Percentiles rank a stretch among this genome's conserved stretches.
These are phyloP conservation scores for Carassius gibelio DNA, from an alignment of 2,113 vertebrate species.

Conservation along the genomic window DNA sequence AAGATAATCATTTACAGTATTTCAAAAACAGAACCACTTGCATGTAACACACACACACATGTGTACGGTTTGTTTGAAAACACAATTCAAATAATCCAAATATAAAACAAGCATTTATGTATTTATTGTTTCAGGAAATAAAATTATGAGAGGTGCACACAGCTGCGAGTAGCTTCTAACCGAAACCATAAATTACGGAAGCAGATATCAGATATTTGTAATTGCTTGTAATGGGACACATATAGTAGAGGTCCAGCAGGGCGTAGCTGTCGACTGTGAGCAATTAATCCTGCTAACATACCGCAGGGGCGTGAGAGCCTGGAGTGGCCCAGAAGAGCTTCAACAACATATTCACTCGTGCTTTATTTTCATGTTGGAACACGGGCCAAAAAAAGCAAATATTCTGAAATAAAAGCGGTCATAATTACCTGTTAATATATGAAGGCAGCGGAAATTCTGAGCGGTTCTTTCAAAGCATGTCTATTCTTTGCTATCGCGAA, in stretches of 20 bases:
- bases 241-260: background rate
- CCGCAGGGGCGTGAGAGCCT: conserved; percentile 8
- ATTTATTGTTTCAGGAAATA: background rate
- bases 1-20: background rate
- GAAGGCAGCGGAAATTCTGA: conserved; percentile 12
- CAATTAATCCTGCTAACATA: background rate
- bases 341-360: background rate
- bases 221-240: background rate
- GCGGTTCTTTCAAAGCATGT: conserved; percentile 44
- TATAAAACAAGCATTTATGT: background rate
- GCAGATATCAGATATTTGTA: background rate
- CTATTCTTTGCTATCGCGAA: conserved; percentile 53
- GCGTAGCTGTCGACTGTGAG: background rate
- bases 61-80: background rate
- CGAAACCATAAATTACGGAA: background rate
- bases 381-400: background rate
- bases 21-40: background rate
- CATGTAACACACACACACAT: background rate
- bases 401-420: background rate
- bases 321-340: background rate
- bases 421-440: conserved; percentile 38
- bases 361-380: background rate
- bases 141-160: background rate
- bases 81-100: background rate
- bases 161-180: background rate